phyloP scores from a whole-genome alignment of 2,888 invertebrate genomes.

The Acronicta psi region DNA sequence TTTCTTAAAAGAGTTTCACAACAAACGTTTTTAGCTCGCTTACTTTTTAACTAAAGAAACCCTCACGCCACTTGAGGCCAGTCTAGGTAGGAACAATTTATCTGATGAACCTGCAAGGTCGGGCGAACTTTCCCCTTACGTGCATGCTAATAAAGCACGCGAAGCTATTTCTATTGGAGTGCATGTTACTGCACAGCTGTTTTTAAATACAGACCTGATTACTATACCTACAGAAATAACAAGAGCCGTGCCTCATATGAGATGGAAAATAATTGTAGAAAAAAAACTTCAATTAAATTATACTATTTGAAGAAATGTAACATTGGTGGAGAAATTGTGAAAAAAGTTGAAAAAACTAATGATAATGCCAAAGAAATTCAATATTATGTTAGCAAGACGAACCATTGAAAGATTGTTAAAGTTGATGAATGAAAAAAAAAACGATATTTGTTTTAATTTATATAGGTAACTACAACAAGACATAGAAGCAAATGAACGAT shows the following conservation, averaged over 20 bases:
- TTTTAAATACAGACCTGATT: conserved; percentile 36
- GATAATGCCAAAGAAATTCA: not conserved
- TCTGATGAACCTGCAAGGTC: conserved; percentile 67
- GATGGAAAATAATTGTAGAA: conserved; percentile 18
- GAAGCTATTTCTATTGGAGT: conserved; percentile 52
- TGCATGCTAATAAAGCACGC: conserved; percentile 59
- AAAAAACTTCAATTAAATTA: not conserved
- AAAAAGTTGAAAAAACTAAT: not conserved
- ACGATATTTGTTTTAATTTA: too few species aligned
- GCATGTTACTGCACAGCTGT: conserved; percentile 58
- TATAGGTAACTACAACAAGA: too few species aligned
- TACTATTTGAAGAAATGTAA: too few species aligned
- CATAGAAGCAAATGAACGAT: too few species aligned
- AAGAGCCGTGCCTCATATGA: conserved; percentile 19
- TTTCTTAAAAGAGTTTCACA: not conserved
- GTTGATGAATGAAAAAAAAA: too few species aligned
- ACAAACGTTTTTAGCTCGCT: conserved; percentile 6
- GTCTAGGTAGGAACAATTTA: conserved; percentile 40
- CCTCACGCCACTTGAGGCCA: conserved; percentile 24
- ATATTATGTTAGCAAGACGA: not conserved
- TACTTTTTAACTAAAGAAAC: conserved; percentile 21
- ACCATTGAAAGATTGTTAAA: not conserved
- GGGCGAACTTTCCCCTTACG: conserved; percentile 69
- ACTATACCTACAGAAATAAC: conserved; percentile 27
- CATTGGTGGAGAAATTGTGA: not conserved